phyloP scores from a whole-genome alignment of 1,140 invertebrate species.

The Drosophila kepulauana region DNA sequence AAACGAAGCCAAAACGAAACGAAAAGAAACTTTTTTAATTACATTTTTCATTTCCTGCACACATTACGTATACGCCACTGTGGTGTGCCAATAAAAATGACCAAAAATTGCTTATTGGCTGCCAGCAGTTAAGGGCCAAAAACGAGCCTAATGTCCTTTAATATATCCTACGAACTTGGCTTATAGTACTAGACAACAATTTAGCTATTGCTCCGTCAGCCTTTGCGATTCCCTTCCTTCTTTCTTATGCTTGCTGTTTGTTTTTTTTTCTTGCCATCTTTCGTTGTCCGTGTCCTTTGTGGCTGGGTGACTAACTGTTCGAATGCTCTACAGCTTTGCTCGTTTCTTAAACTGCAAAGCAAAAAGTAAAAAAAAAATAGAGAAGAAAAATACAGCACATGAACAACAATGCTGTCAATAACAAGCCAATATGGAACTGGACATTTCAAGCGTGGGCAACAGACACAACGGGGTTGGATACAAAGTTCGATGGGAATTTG shows the following conservation, averaged over 20 bases:
- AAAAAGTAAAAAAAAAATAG: neutral
- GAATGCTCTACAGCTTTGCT: slow-evolving; percentile 65
- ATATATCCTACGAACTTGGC: slow-evolving; percentile 50
- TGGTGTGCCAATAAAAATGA: slow-evolving; percentile 67
- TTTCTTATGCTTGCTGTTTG: neutral
- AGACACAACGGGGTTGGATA: slow-evolving; percentile 27
- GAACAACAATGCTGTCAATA: slow-evolving; percentile 79
- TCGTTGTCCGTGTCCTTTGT: slow-evolving; percentile 46
- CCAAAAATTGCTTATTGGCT: slow-evolving; percentile 72
- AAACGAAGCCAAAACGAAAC: neutral
- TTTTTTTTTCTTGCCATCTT: neutral
- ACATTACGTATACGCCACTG: slow-evolving; percentile 77
- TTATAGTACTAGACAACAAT: slow-evolving; percentile 44
- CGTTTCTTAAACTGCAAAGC: slow-evolving; percentile 47
- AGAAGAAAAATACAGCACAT: slow-evolving; percentile 9
- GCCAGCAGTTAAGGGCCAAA: slow-evolving; percentile 17
- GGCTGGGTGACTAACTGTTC: slow-evolving; percentile 69
- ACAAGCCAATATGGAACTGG: slow-evolving; percentile 65
- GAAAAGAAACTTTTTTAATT: slow-evolving; percentile 77
- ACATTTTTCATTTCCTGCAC: slow-evolving; percentile 80
- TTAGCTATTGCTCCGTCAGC: slow-evolving; percentile 66
- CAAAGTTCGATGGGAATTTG: neutral
- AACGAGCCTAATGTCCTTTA: slow-evolving; percentile 64
- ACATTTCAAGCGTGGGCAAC: slow-evolving; percentile 40
- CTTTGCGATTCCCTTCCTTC: slow-evolving; percentile 2